Base-by-base conservation (phyloP, 2,797 vertebrate genomes). In the Chiroxiphia lanceolata region DNA sequence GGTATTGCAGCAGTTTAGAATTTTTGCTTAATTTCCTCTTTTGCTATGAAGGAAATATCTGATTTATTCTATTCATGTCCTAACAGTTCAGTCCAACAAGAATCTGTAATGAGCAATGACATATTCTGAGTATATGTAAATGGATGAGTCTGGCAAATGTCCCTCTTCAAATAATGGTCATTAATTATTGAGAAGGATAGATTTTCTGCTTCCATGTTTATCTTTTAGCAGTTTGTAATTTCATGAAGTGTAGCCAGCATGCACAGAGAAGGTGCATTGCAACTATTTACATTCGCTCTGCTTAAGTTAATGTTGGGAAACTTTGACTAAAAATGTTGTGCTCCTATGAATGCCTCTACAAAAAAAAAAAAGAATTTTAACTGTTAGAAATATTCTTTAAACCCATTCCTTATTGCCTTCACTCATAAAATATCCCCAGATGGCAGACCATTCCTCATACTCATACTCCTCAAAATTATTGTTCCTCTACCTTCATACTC, bases 101-200 rank as follows among this genome's bases (percentile, higher is more conserved):
- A 79, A 89, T 80, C 40, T 85, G 5, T 74, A 90, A 84, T 44
- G 4, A 91, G 2, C 7, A 63, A 25, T 89, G 44, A 89, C 61
- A 59, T 90, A 63, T 67, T 85, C 64, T 80, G 22, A 77, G n/a
- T 80, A 25, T 75, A 47, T 67, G 40, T 59, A 82, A 83, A 59
- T 54, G 15, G 31, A 56, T 60, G 13, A 36, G 29, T 54, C 42
- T 87, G 38, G 42, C 22, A 70, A 70, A 13, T 3, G 4, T 29
- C 17, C 7, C 5, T 27, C 42, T 76, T 89, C 54, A 80, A 34
- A 69, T 67, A 77, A 67, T 44, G 19, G 4, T 54, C 31, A 36
- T 74, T 83, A 76, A 91, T 80, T 83, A 83, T 19, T 74, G 56
- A 90, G 63, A 91, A 84, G 45, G 22, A 85, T 60, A 91, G 83